Evolutionary conservation across 2,797 vertebrate species (phyloP).

Genomic region (Enteromius mattozi): DNA sequence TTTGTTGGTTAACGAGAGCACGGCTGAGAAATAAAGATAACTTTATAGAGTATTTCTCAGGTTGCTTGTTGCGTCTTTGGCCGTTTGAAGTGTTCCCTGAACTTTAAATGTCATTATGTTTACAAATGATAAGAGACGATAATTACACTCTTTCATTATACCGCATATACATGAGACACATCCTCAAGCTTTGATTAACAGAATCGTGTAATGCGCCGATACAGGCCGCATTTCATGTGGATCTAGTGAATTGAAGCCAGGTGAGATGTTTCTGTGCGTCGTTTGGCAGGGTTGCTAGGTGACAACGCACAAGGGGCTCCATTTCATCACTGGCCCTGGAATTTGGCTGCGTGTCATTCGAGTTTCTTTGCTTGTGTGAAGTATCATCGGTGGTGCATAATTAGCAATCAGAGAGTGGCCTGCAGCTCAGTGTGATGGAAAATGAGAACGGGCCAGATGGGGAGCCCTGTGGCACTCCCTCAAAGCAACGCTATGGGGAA

Average conservation of each 20-base stretch:
- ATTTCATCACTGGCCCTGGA: slow-evolving; percentile 57
- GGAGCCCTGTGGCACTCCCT: slow-evolving; percentile 64
- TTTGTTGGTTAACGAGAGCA: slow-evolving; percentile 38
- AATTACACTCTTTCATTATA: slow-evolving; percentile 44
- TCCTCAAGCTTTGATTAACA: slow-evolving; percentile 50
- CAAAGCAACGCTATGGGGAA: slow-evolving; percentile 56
- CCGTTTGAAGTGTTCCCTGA: slow-evolving; percentile 38
- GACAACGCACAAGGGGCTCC: slow-evolving; percentile 55
- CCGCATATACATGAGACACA: slow-evolving; percentile 31
- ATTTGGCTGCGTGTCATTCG: slow-evolving; percentile 70
- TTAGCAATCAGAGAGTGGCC: slow-evolving; percentile 72
- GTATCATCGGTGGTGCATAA: slow-evolving; percentile 77
- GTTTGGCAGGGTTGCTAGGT: slow-evolving; percentile 57
- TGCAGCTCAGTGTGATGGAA: slow-evolving; percentile 62
- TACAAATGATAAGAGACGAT: slow-evolving; percentile 53
- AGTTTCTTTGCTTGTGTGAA: slow-evolving; percentile 70
- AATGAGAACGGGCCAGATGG: slow-evolving; percentile 69
- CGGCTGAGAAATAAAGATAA: slow-evolving; percentile 41
- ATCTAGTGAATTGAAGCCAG: slow-evolving; percentile 51
- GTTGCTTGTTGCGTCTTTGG: slow-evolving; percentile 33
- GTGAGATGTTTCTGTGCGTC: slow-evolving; percentile 48
- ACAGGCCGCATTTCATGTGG: slow-evolving; percentile 41
- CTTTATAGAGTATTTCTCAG: slow-evolving; percentile 44
- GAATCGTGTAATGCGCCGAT: slow-evolving; percentile 39
- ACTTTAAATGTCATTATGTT: slow-evolving; percentile 60